Base-by-base conservation (phyloP, 2,888 invertebrate species). In the Exephanes ischioxanthus region DNA sequence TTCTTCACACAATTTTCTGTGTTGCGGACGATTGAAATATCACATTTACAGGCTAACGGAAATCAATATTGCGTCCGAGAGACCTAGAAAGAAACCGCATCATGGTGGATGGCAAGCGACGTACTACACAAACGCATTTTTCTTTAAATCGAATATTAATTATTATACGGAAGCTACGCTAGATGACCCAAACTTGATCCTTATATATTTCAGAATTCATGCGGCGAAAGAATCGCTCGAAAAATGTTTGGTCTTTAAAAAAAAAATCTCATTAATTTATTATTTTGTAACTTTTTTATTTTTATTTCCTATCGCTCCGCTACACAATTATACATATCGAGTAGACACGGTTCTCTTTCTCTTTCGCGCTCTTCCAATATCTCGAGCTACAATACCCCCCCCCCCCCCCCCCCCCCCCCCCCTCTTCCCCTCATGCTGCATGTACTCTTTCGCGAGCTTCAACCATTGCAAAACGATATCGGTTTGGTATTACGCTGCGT, bases 341-440 rank as follows among this genome's bases (percentile, higher is more conserved):
- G 14, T 16, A 63, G 30, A 26, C 63, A n/a, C 30, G n/a, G 63
- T 30, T 63, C 58, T 58, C 55, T 55, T 55, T 48, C 76, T 66
- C 67, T 55, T 55, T 78, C 48, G 16, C 7, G 33, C 67, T 55
- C 22, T 26, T 22, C 66, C 26, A 77, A 67, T 45, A 33, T 22
- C 22, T 33, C 33, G n/a, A 63, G 16, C 11, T 33, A 33, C 5
- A 63, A 6, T 14, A 30, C 16, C 0, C 16, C 6, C 30, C 16
- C 7, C 45, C 16, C 16, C 6, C 41, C 3, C 41, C 0, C 3
- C 11, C 41, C 37, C 37, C 30, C 6, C 6, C 14, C 0, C 14
- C 5, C 41, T 11, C 41, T 2, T 11, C 3, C 41, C 41, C 41
- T 11, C 41, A 41, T 41, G 41, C 41, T 41, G 41, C 41, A 41